A percentile compares a stretch with the other conserved stretches of the same genome.
Conservation (phyloP, 2,797 vertebrate species). For the Phoxinus dragarum region DNA sequence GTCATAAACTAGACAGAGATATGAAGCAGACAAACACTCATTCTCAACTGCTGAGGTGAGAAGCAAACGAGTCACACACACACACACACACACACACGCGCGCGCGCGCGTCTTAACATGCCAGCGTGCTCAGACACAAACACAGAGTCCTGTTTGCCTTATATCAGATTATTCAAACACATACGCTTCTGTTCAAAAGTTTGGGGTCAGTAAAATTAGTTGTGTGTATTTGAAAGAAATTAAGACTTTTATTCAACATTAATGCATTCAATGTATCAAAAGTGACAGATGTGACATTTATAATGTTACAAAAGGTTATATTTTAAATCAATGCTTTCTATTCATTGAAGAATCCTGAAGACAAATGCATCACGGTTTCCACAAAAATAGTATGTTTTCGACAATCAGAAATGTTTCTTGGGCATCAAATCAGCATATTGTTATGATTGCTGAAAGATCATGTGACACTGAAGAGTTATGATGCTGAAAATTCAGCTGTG, state of each 20-base stretch:
- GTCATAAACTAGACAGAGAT: neutral
- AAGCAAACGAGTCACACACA: neutral
- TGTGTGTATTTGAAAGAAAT: neutral
- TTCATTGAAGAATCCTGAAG: neutral
- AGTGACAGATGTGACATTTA: neutral
- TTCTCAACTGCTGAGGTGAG: neutral
- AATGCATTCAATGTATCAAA: neutral
- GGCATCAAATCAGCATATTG: neutral
- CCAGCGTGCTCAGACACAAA: neutral
- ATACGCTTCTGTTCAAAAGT: neutral
- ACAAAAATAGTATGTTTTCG: neutral
- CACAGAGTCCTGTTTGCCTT: neutral
- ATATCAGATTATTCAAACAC: neutral
- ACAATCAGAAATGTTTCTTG: neutral
- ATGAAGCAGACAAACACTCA: conserved; percentile 17
- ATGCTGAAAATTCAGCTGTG: neutral
- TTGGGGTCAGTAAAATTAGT: neutral
- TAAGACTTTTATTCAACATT: neutral
- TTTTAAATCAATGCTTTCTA: neutral
- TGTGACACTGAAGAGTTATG: neutral
- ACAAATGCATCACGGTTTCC: neutral
- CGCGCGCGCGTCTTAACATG: neutral
- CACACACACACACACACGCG: too few species aligned
- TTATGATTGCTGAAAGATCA: neutral
- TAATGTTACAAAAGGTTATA: neutral